These are phyloP conservation scores for Geotrypetes seraphini DNA, from an alignment of 2,797 vertebrate genomes.

Conservation along the genomic window DNA sequence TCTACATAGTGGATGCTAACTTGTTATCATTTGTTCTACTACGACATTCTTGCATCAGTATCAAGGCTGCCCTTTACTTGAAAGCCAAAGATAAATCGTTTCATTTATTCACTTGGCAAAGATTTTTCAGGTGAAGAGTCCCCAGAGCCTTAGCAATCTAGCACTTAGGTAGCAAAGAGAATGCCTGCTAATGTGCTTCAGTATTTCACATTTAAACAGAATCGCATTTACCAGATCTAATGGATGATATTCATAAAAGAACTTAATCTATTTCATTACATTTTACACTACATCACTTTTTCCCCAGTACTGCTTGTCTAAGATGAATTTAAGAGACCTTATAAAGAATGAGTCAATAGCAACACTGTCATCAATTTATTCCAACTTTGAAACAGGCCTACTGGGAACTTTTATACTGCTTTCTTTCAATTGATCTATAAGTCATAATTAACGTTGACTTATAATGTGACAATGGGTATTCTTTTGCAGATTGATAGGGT, in stretches of 20 bases:
- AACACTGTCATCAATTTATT: constrained; percentile 39
- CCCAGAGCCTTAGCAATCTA: neutral
- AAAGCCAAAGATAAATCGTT: constrained; percentile 1
- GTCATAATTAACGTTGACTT: constrained; percentile 25
- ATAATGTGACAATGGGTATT: constrained; percentile 22
- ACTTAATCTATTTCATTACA: constrained; percentile 35
- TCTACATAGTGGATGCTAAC: no score
- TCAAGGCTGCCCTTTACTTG: constrained; percentile 3
- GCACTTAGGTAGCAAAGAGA: neutral
- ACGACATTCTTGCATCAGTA: no score
- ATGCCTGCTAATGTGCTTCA: constrained; percentile 9
- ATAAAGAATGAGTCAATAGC: constrained; percentile 44
- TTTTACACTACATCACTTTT: constrained; percentile 40
- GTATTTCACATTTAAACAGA: constrained; percentile 24
- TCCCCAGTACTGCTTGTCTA: constrained; percentile 14
- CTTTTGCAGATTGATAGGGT: constrained; percentile 4
- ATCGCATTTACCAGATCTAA: constrained; percentile 14
- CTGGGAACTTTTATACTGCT: constrained; percentile 27
- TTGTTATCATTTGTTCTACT: no score
- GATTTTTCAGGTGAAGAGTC: neutral
- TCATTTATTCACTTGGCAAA: neutral
- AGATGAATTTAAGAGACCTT: constrained; percentile 38
- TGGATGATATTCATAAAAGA: constrained; percentile 34
- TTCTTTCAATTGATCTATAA: constrained; percentile 32
- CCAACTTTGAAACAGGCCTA: constrained; percentile 34